phyloP scores from a whole-genome alignment of 2,888 invertebrate species.

The Eristalis arbustorum region DNA sequence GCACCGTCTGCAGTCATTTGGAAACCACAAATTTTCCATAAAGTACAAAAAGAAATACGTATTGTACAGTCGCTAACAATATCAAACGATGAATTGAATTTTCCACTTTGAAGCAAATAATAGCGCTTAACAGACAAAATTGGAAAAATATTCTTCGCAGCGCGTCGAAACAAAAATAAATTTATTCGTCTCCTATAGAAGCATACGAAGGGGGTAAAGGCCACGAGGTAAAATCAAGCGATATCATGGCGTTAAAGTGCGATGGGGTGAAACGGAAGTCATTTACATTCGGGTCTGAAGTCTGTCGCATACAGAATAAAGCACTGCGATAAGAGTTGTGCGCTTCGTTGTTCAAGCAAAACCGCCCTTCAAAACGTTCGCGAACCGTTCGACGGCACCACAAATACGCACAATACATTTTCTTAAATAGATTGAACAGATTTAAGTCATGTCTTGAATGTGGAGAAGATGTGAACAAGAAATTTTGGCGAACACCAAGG shows the following conservation, averaged over 20 bases:
- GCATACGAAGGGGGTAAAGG: neutral
- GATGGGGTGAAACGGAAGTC: neutral
- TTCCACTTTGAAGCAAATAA: neutral
- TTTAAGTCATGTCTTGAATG: neutral
- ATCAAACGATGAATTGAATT: neutral
- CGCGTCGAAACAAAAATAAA: neutral
- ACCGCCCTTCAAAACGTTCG: too few relatives aligned
- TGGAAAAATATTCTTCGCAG: neutral
- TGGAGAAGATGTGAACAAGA: neutral
- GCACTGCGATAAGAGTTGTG: neutral
- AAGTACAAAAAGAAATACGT: neutral
- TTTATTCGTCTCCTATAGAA: neutral
- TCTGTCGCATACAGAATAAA: neutral
- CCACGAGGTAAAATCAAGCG: neutral
- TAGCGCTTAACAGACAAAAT: neutral
- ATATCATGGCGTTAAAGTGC: neutral
- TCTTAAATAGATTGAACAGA: neutral
- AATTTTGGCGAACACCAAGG: neutral
- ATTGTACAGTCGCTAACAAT: neutral
- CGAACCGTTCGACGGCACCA: neutral
- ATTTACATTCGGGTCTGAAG: neutral
- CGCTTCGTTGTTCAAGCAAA: neutral
- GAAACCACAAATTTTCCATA: neutral
- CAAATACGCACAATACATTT: neutral
- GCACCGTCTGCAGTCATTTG: neutral